phyloP scores from a whole-genome alignment of 1,140 invertebrate species.

The Steinernema feltiae region DNA sequence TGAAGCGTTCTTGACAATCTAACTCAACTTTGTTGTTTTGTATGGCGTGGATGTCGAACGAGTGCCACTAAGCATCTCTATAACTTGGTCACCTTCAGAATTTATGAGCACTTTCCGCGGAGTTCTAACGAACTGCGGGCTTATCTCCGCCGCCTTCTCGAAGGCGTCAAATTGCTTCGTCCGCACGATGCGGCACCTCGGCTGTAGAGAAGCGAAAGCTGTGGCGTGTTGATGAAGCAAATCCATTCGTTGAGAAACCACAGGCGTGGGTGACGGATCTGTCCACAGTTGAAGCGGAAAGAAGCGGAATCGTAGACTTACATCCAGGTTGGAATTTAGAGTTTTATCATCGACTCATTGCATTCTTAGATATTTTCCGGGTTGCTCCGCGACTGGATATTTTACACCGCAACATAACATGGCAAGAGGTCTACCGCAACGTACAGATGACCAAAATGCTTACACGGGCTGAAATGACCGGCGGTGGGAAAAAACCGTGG shows the following conservation, averaged over 20 bases:
- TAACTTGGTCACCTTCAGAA: background rate
- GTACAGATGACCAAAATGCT: slow-evolving; percentile 68
- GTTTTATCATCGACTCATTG: slow-evolving; percentile 57
- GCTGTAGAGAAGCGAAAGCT: slow-evolving; percentile 1
- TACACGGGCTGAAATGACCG: slow-evolving; percentile 74
- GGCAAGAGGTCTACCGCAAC: slow-evolving; percentile 78
- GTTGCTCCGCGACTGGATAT: slow-evolving; percentile 70
- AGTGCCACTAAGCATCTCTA: background rate
- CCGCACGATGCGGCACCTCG: background rate
- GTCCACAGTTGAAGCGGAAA: slow-evolving; percentile 71
- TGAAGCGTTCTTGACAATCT: too few relatives aligned
- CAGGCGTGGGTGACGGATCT: slow-evolving; percentile 79
- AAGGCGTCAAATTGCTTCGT: background rate
- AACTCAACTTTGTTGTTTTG: too few relatives aligned
- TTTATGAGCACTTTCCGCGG: background rate
- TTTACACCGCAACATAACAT: slow-evolving; percentile 76
- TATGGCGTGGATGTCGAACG: too few relatives aligned
- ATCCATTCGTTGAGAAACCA: slow-evolving; percentile 55
- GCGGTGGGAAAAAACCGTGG: slow-evolving; percentile 65
- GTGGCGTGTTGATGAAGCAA: slow-evolving; percentile 16
- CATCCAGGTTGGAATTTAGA: slow-evolving; percentile 81
- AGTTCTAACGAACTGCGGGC: background rate
- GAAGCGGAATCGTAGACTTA: slow-evolving; percentile 75
- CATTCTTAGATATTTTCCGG: slow-evolving; percentile 47
- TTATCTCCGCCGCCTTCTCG: background rate